Conservation (phyloP, 2,888 invertebrate species). For the Oegoconia quadripuncta region DNA sequence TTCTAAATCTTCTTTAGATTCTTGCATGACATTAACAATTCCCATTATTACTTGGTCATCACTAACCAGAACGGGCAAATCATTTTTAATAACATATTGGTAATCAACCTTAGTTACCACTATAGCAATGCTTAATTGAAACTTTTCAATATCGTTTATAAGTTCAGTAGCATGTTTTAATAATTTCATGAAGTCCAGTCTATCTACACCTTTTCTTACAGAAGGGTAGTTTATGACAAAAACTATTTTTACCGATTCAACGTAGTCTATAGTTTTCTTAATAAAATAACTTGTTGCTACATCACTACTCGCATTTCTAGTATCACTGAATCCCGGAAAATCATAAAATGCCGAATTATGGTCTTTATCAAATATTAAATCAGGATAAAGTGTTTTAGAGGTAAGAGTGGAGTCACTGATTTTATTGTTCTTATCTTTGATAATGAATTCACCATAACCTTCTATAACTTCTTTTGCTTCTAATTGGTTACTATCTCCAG, state of each 20-base stretch:
- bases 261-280: neutral
- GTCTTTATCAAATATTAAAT: neutral
- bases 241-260: neutral
- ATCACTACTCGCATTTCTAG: neutral
- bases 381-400: slow-evolving; percentile 1
- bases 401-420: neutral
- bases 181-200: neutral
- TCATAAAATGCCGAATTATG: neutral
- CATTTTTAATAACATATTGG: neutral
- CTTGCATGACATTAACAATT: neutral
- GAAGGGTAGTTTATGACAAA: neutral
- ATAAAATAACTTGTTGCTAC: slow-evolving; percentile 3
- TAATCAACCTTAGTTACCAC: slow-evolving; percentile 3
- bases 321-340: slow-evolving; percentile 4
- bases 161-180: slow-evolving; percentile 1
- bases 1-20: neutral
- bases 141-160: neutral
- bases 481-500: neutral
- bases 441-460: neutral
- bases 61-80: neutral
- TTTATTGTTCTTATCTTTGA: neutral
- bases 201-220: neutral
- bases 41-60: neutral
- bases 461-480: no score
- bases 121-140: neutral